phyloP scores from a whole-genome alignment of 1,140 invertebrate species.

The Anagrus nilaparvatae region DNA sequence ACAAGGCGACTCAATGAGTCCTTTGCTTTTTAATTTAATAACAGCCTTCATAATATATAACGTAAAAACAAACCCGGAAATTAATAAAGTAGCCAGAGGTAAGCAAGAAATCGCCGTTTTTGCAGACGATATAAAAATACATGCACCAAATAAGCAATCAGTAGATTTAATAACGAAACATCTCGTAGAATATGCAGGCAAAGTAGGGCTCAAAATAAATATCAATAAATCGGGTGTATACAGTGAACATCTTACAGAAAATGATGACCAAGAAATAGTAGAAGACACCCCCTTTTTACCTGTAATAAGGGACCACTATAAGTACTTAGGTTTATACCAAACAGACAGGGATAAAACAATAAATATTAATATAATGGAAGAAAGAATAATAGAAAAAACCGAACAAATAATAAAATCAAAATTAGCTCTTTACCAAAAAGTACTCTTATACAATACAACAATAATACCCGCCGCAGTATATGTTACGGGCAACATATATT shows the following conservation, averaged over 20 bases:
- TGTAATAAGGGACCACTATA: slow-evolving; percentile 16
- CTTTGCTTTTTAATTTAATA: neutral
- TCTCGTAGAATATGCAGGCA: slow-evolving; percentile 8
- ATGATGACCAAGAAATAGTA: neutral
- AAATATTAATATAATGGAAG: slow-evolving; percentile 7
- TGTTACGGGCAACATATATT: slow-evolving; percentile 4
- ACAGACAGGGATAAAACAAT: slow-evolving; percentile 13
- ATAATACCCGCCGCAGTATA: slow-evolving; percentile 7
- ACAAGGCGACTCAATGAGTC: neutral
- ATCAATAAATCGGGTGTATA: neutral
- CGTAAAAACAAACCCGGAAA: neutral
- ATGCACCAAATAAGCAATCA: slow-evolving; percentile 9
- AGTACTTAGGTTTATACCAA: slow-evolving; percentile 19
- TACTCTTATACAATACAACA: slow-evolving; percentile 1
- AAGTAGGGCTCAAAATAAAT: slow-evolving; percentile 19
- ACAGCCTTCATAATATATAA: neutral
- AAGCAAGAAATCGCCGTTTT: slow-evolving; percentile 15
- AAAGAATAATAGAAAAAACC: neutral
- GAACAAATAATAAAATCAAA: slow-evolving; percentile 15
- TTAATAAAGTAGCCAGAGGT: slow-evolving; percentile 2
- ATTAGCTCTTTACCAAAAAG: slow-evolving; percentile 14
- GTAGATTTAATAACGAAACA: slow-evolving; percentile 6
- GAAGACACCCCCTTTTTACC: slow-evolving; percentile 12
- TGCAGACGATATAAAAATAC: slow-evolving; percentile 23
- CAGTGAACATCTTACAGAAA: neutral